phyloP scores from a whole-genome alignment of 2,113 vertebrate genomes.

The Hyperopisus bebe region DNA sequence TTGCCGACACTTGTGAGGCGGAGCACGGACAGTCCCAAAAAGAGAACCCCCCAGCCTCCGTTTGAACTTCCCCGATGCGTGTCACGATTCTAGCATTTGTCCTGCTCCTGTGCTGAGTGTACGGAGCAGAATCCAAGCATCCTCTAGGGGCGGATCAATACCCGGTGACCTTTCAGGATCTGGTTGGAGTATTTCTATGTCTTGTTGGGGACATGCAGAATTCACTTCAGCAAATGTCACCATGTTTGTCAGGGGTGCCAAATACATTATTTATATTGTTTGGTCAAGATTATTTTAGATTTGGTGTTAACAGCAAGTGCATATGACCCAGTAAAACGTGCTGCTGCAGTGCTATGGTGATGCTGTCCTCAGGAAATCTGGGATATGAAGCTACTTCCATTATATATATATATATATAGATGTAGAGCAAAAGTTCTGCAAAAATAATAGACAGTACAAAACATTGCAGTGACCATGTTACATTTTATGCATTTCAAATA shows the following conservation, averaged over 20 bases:
- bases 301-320: constrained; percentile 11
- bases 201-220: constrained; percentile 38
- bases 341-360: background rate
- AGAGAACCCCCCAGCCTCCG: background rate
- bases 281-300: constrained; percentile 1
- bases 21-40: background rate
- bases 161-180: constrained; percentile 49
- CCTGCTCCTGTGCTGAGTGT: constrained; percentile 21
- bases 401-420: background rate
- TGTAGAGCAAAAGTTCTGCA: background rate
- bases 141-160: constrained; percentile 49
- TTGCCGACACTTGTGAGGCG: background rate
- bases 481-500: background rate
- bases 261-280: constrained; percentile 48
- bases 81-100: constrained; percentile 22
- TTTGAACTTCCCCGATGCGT: background rate
- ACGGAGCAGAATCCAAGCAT: constrained; percentile 20
- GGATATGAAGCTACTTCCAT: background rate
- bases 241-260: constrained; percentile 14
- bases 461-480: background rate
- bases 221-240: constrained; percentile 56
- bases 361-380: background rate
- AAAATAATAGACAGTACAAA: background rate
- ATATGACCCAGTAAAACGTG: background rate
- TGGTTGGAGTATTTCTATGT: constrained; percentile 40